Conservation (phyloP, 2,888 invertebrate genomes). For the Drosophila eohydei region DNA sequence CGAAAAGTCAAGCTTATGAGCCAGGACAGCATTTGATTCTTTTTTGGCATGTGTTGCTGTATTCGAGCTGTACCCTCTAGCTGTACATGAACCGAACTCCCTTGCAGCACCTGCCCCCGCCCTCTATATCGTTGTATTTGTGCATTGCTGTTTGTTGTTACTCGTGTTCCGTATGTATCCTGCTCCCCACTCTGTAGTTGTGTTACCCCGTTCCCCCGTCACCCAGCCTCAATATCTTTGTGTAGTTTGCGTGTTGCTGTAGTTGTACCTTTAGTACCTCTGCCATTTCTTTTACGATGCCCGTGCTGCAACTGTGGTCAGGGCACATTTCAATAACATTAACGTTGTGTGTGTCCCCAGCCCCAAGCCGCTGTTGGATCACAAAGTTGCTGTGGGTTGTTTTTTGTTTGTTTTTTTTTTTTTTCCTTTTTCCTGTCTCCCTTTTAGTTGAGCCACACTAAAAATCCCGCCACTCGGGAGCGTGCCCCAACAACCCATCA, state of each 20-base stretch:
- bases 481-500: constrained; percentile 32
- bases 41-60: constrained; percentile 60
- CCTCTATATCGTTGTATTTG: constrained; percentile 28
- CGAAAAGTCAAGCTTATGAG: constrained; percentile 32
- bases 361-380: constrained; percentile 48
- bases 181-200: constrained; percentile 21
- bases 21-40: constrained; percentile 47
- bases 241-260: constrained; percentile 61
- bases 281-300: constrained; percentile 70
- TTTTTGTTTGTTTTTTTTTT: not conserved
- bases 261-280: constrained; percentile 60
- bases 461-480: constrained; percentile 52
- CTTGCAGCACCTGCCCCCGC: not conserved
- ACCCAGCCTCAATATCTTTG: constrained; percentile 13
- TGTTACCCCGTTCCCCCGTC: constrained; percentile 14
- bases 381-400: constrained; percentile 62
- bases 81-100: constrained; percentile 14
- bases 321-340: constrained; percentile 73
- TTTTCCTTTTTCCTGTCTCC: not conserved
- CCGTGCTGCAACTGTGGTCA: constrained; percentile 52
- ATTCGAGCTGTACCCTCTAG: constrained; percentile 28
- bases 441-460: constrained; percentile 38
- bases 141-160: constrained; percentile 81
- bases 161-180: constrained; percentile 59
- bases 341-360: constrained; percentile 46